Conservation (phyloP, 2,888 invertebrate species). For the Chirona hameri region DNA sequence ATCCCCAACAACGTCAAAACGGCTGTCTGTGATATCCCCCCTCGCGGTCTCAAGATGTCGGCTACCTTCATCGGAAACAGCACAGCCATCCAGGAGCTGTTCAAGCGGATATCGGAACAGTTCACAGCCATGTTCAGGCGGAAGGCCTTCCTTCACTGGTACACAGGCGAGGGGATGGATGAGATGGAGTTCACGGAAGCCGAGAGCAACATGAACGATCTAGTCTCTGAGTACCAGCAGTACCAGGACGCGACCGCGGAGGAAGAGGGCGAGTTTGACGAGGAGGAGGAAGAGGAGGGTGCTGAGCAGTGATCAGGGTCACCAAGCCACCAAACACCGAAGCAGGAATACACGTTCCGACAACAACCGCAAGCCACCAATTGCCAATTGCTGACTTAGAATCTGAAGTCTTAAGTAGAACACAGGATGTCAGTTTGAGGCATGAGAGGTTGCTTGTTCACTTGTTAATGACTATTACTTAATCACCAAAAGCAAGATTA, state of each 20-base stretch:
- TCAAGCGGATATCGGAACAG: conserved; percentile 76
- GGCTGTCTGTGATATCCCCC: conserved; percentile 89
- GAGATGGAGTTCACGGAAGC: conserved; percentile 48
- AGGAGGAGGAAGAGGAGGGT: conserved; percentile 55
- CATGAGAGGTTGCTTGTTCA: too few relatives aligned
- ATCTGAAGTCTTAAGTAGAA: too few relatives aligned
- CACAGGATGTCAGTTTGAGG: too few relatives aligned
- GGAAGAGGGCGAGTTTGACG: conserved; percentile 82
- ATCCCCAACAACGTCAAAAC: conserved; percentile 93
- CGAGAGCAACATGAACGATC: conserved; percentile 55
- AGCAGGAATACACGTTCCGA: too few relatives aligned
- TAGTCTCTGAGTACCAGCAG: conserved; percentile 63
- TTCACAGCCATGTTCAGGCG: conserved; percentile 73
- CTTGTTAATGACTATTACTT: too few relatives aligned
- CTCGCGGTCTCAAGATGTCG: conserved; percentile 85
- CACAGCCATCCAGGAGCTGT: conserved; percentile 81
- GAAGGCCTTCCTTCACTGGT: conserved; percentile 58
- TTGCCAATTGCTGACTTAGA: too few relatives aligned
- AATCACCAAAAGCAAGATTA: too few relatives aligned
- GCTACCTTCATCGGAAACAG: conserved; percentile 84
- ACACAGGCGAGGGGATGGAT: conserved; percentile 59
- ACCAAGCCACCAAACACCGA: too few relatives aligned
- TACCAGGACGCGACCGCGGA: conserved; percentile 89
- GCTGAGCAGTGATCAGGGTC: background rate
- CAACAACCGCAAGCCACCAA: too few relatives aligned